phyloP scores from a whole-genome alignment of 1,140 invertebrate genomes.

The Drosophila melanogaster region DNA sequence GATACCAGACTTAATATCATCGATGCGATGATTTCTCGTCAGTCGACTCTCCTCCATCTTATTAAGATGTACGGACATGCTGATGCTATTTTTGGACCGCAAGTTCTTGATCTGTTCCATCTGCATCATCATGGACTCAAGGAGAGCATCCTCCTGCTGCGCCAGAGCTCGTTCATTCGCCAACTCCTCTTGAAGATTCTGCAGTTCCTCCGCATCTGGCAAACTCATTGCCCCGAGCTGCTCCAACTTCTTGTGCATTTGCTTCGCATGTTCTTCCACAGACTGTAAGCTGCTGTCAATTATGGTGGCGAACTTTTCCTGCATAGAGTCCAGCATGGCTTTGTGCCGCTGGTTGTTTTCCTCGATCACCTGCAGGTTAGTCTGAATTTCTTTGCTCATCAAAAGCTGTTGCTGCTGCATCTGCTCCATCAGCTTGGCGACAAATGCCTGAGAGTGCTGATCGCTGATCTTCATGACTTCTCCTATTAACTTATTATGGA shows the following conservation, averaged over 20 bases:
- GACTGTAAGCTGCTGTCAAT: constrained; percentile 44
- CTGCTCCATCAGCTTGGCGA: constrained; percentile 56
- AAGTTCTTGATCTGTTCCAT: constrained; percentile 58
- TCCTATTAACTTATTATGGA: constrained; percentile 29
- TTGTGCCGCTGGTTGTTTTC: constrained; percentile 59
- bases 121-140: constrained; percentile 56
- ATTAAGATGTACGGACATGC: constrained; percentile 41
- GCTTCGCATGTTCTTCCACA: constrained; percentile 43
- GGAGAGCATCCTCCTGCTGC: constrained; percentile 48
- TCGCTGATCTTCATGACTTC: constrained; percentile 31
- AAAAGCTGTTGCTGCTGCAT: constrained; percentile 53
- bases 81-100: constrained; percentile 43
- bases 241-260: constrained; percentile 48
- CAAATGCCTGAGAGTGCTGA: constrained; percentile 35
- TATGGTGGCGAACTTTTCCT: constrained; percentile 47
- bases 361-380: constrained; percentile 52
- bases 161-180: constrained; percentile 53
- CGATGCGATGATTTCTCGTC: constrained; percentile 19
- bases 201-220: constrained; percentile 50
- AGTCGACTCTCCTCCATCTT: constrained; percentile 47
- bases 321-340: constrained; percentile 53
- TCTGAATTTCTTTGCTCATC: constrained; percentile 51
- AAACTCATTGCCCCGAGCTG: constrained; percentile 39
- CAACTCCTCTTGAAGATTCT: constrained; percentile 55
- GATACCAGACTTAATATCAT: constrained; percentile 36